Percentiles rank a stretch among this genome's conserved stretches.
Evolutionary conservation across 1,140 invertebrate genomes (phyloP).

Genomic region (Drosophila ananassae): DNA sequence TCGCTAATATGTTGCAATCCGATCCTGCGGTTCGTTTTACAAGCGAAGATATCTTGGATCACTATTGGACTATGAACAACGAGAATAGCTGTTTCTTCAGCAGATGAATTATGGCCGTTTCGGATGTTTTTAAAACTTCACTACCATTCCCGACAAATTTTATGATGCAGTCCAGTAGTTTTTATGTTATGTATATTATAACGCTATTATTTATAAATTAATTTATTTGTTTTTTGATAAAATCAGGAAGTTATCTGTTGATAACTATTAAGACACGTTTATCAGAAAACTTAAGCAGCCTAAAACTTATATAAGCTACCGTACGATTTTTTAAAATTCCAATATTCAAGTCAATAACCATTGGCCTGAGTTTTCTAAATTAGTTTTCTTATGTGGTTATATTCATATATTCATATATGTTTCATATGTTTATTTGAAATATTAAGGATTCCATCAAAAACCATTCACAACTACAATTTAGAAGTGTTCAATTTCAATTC

Average conservation of each 20-base stretch:
- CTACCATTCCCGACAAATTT: not conserved
- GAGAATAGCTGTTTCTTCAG: conserved; percentile 48
- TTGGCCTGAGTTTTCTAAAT: not conserved
- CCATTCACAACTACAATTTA: no score
- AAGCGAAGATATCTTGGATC: conserved; percentile 96
- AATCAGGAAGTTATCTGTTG: not conserved
- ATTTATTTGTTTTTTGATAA: conserved; percentile 55
- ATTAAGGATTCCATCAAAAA: no score
- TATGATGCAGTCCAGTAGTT: conserved; percentile 29
- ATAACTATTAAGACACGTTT: not conserved
- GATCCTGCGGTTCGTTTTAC: conserved; percentile 94
- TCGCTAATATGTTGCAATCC: conserved; percentile 95
- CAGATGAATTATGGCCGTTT: conserved; percentile 61
- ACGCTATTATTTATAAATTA: conserved; percentile 57
- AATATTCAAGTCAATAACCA: not conserved
- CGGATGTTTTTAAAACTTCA: conserved; percentile 25
- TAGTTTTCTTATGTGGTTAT: not conserved
- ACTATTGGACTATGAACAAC: conserved; percentile 90
- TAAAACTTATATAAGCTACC: not conserved
- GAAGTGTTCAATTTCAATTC: no score
- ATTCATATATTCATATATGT: not conserved
- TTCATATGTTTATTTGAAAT: no score
- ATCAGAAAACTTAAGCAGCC: not conserved
- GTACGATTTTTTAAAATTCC: not conserved
- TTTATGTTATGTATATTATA: conserved; percentile 71